These are phyloP conservation scores for Astatoreochromis straeleni DNA, from an alignment of 2,113 vertebrate genomes.

Conservation along the genomic window DNA sequence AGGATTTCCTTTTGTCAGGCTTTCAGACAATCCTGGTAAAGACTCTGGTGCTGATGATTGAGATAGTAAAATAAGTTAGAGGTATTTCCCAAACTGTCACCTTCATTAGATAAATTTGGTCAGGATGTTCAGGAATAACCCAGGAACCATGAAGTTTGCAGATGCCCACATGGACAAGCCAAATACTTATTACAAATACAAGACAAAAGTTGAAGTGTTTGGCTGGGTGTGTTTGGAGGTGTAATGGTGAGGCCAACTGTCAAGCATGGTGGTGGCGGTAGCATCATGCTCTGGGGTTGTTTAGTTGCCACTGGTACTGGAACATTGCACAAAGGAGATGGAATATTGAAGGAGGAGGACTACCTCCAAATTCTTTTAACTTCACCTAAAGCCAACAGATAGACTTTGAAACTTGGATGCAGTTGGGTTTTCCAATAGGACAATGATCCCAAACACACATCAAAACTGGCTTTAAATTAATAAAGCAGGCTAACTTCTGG, in stretches of 20 bases:
- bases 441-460: not conserved
- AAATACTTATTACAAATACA: not conserved
- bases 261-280: not conserved
- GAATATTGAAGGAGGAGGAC: not conserved
- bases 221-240: not conserved
- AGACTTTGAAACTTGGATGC: not conserved
- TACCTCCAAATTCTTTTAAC: not conserved
- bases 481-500: not conserved
- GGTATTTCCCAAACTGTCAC: not conserved
- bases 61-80: not conserved
- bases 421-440: not conserved
- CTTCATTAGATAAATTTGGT: not conserved
- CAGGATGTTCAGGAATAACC: not conserved
- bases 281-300: not conserved
- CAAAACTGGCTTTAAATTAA: not conserved
- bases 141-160: not conserved
- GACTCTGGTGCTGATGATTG: not conserved
- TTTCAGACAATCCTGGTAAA: not conserved
- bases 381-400: not conserved
- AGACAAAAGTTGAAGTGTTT: not conserved
- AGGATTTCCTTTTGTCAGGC: not conserved
- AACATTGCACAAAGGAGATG: not conserved
- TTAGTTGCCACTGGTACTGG: not conserved
- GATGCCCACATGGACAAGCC: not conserved
- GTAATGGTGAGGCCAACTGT: not conserved